Conservation (phyloP, 1,140 invertebrate genomes). For the Panagrolaimus sp. region DNA sequence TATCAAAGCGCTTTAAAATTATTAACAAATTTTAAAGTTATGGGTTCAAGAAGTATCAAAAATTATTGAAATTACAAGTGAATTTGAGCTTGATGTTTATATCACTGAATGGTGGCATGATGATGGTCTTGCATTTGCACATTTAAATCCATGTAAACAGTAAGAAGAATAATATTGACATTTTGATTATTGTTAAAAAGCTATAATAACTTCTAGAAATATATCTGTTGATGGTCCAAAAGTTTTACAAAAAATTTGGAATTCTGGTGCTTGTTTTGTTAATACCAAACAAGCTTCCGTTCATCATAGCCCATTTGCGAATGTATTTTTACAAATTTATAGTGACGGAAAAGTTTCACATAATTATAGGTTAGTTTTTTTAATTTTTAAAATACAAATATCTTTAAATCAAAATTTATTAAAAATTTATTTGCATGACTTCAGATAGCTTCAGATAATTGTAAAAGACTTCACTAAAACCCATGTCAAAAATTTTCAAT, state of each 20-base stretch:
- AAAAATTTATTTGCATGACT: too few species aligned
- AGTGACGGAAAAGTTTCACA: slow-evolving; percentile 16
- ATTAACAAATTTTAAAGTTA: slow-evolving; percentile 40
- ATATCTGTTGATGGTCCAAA: slow-evolving; percentile 58
- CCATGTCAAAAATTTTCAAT: too few species aligned
- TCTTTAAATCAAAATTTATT: too few species aligned
- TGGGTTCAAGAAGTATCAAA: slow-evolving; percentile 59
- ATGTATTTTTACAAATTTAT: slow-evolving; percentile 55
- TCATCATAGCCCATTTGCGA: slow-evolving; percentile 51
- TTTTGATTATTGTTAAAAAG: neutral
- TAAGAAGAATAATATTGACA: slow-evolving; percentile 20
- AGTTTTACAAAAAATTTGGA: slow-evolving; percentile 55
- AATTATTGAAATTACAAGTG: slow-evolving; percentile 57
- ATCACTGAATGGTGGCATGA: slow-evolving; percentile 58
- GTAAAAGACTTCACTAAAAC: too few species aligned
- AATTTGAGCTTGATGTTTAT: slow-evolving; percentile 58
- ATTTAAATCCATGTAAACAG: slow-evolving; percentile 58
- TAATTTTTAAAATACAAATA: too few species aligned
- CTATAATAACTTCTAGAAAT: slow-evolving; percentile 48
- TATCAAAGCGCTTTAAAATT: neutral
- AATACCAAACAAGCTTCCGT: slow-evolving; percentile 54
- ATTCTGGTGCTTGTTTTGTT: slow-evolving; percentile 55
- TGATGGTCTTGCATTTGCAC: slow-evolving; percentile 49
- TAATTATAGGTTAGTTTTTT: slow-evolving; percentile 19
- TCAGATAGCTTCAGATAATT: too few species aligned